Evolutionary conservation across 2,797 vertebrate species (phyloP), one percentile per base, ranked within the genome.

Genomic region (Pyrocephalus nanus): DNA sequence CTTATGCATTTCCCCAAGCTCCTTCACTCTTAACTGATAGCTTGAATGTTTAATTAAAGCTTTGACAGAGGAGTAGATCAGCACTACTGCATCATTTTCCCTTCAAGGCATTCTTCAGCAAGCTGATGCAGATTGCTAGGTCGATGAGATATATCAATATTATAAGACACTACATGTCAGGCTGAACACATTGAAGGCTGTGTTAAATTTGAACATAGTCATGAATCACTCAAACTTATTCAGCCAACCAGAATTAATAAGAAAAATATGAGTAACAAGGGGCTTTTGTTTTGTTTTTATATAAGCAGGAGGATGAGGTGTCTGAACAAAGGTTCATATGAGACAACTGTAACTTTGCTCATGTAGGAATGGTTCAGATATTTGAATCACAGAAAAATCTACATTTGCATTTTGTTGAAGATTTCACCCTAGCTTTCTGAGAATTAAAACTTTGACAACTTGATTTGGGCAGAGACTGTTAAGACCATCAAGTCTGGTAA

Each of bases 201-300:
- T 61, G 67, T 94, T 75, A 78, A 86, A 92, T 58, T 87, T 69
- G 80, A 84, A 76, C 54, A 18, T 23, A 71, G n/a, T 93, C 81
- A 82, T 75, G 90, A 98, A 62, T 96, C 91, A 90, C 43, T 86
- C 53, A 66, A 50, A 86, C 34, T 80, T 83, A 79, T 61, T 36
- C 92, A 95, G 80, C 70, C 80, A 90, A 65, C 62, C 64, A 85
- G 77, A 88, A 65, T 79, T 92, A 94, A 88, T 47, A 87, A 29
- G 54, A 97, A 86, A 92, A 91, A n/a, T 76, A 85, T 84, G 91
- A 96, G 77, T 93, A 95, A 92, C n/a, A 71, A 73, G 75, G 36
- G 45, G 27, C 9, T 53, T 16, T 7, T 21, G 38, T 62, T 72
- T 62, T 54, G 16, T 30, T 90, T 94, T 90, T 71, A 81, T 72